phyloP scores from a whole-genome alignment of 2,113 vertebrate genomes.

The Chrysemys picta region DNA sequence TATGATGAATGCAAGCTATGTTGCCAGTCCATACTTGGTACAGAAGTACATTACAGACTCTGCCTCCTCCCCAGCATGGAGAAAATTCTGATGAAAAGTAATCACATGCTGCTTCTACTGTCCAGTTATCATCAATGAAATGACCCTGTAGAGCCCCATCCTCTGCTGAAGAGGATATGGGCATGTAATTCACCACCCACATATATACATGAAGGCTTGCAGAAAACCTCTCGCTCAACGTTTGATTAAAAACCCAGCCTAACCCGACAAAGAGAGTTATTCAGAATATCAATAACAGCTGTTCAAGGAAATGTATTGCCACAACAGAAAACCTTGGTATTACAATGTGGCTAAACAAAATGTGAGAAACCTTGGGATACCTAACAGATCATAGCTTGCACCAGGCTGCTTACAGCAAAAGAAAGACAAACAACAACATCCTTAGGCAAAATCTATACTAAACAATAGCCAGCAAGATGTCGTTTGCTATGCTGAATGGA shows the following conservation, averaged over 20 bases:
- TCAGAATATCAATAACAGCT: not conserved
- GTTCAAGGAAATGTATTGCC: not conserved
- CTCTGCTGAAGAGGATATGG: not conserved
- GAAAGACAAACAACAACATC: accelerated
- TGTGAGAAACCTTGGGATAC: not conserved
- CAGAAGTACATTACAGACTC: not conserved
- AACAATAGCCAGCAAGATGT: not conserved
- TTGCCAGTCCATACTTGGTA: not conserved
- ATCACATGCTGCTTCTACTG: not conserved
- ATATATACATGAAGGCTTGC: not conserved
- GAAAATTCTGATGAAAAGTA: not conserved
- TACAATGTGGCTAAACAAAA: not conserved
- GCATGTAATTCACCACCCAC: not conserved
- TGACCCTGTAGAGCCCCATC: not conserved
- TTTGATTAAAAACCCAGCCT: not conserved
- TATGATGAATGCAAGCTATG: not conserved
- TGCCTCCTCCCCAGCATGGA: not conserved
- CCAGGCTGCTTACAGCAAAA: not conserved
- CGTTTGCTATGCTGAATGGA: not conserved
- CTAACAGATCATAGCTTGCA: not conserved
- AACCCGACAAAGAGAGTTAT: not conserved
- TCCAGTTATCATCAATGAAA: not conserved
- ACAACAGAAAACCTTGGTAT: not conserved
- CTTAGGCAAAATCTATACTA: not conserved
- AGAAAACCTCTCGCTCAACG: not conserved